Conservation (phyloP, 2,113 vertebrate genomes). For the Leptodactylus fuscus region DNA sequence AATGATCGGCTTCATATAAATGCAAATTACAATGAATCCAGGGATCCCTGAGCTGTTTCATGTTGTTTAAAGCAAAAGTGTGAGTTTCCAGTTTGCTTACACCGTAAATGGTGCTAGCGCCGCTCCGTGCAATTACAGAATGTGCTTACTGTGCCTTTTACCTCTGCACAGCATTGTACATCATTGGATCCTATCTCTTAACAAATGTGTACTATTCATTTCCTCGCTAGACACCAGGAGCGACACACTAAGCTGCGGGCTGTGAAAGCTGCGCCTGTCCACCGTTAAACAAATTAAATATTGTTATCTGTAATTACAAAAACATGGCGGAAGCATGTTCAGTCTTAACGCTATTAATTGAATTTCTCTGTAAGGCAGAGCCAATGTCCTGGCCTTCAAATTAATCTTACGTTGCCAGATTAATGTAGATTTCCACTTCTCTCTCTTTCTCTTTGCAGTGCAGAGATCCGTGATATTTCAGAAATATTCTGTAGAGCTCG, state of each 20-base stretch:
- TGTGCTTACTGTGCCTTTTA: constrained; percentile 26
- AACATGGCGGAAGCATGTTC: constrained; percentile 31
- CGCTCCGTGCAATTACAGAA: constrained; percentile 7
- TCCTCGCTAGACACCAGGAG: not conserved
- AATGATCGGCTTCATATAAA: constrained; percentile 57
- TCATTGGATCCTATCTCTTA: constrained; percentile 1
- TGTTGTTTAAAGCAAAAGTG: constrained; percentile 48
- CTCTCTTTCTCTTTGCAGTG: not conserved
- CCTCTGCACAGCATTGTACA: not conserved
- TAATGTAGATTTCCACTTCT: constrained; percentile 2
- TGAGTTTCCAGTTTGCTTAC: constrained; percentile 8
- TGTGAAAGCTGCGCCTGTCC: not conserved
- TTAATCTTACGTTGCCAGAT: constrained; percentile 10
- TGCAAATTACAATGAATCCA: constrained; percentile 51
- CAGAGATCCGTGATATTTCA: not conserved
- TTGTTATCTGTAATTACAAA: constrained; percentile 52
- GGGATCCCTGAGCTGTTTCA: constrained; percentile 41
- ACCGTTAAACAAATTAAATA: constrained; percentile 43
- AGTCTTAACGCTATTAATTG: constrained; percentile 57
- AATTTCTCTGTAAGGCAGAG: constrained; percentile 54
- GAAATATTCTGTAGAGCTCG: not conserved
- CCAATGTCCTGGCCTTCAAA: constrained; percentile 55
- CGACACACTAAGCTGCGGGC: not conserved
- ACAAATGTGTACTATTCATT: not conserved
- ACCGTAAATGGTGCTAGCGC: constrained; percentile 27